Percentiles rank a stretch among this genome's conserved stretches.
These are phyloP conservation scores for Pachycephus smyrnensis DNA, from an alignment of 2,888 invertebrate species.

Conservation along the genomic window DNA sequence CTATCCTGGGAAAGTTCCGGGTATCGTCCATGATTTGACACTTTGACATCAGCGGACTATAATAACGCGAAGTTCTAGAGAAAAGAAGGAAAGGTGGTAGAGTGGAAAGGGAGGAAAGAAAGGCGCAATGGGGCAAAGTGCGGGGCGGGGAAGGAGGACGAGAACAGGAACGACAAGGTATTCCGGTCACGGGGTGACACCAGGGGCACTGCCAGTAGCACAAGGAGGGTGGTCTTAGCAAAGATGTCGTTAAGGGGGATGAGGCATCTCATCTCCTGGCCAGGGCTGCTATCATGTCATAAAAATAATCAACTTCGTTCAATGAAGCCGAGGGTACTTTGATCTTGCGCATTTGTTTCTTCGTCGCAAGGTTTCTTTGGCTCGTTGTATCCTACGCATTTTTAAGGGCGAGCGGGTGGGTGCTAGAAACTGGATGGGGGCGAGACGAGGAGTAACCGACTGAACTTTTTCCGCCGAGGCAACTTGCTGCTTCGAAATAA, in stretches of 20 bases:
- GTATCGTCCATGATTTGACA: constrained; percentile 34
- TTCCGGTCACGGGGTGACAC: constrained; percentile 62
- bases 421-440: constrained; percentile 22
- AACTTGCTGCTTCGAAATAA: constrained; percentile 61
- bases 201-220: constrained; percentile 37
- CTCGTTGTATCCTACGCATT: constrained; percentile 12
- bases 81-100: constrained; percentile 15
- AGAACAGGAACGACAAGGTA: constrained; percentile 42
- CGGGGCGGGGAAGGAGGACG: not conserved
- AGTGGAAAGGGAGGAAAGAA: constrained; percentile 33
- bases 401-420: constrained; percentile 18
- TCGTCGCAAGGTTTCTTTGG: constrained; percentile 29
- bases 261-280: constrained; percentile 55
- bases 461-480: constrained; percentile 52
- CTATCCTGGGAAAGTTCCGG: not conserved
- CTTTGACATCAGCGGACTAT: constrained; percentile 35
- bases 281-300: constrained; percentile 61
- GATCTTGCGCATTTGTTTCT: constrained; percentile 65
- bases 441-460: constrained; percentile 29
- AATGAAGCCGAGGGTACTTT: constrained; percentile 61
- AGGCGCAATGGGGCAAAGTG: constrained; percentile 23
- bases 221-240: constrained; percentile 34
- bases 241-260: constrained; percentile 40
- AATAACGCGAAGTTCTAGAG: constrained; percentile 28
- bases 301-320: constrained; percentile 66